Conservation (phyloP, 2,113 vertebrate genomes). For the Phrynosoma platyrhinos region DNA sequence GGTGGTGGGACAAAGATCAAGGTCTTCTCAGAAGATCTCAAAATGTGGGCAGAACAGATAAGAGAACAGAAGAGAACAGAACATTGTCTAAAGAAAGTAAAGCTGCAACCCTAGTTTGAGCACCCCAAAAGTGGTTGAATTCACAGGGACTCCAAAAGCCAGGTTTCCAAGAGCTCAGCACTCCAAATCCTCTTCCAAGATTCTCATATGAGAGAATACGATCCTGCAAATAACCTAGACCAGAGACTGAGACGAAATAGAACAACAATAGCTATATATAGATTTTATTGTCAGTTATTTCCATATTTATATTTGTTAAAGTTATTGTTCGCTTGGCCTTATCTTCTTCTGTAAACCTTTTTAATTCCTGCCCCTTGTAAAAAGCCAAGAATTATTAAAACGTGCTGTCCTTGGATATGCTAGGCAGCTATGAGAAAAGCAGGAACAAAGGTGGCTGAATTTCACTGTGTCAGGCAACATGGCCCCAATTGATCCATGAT, state of each 20-base stretch:
- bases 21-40: too few species aligned
- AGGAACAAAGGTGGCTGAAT: not conserved
- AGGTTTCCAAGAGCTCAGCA: too few species aligned
- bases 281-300: not conserved
- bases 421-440: not conserved
- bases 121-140: not conserved
- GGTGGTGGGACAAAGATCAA: too few species aligned
- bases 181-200: too few species aligned
- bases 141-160: not conserved
- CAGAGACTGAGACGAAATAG: too few species aligned
- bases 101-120: not conserved
- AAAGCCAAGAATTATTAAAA: not conserved
- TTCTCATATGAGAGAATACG: too few species aligned
- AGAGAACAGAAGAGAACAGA: too few species aligned
- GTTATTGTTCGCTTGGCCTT: constrained; percentile 10
- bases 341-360: not conserved
- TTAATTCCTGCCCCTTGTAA: not conserved
- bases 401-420: not conserved
- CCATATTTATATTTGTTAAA: not conserved
- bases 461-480: not conserved
- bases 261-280: not conserved
- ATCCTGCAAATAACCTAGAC: too few species aligned
- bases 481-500: not conserved
- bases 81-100: too few species aligned
- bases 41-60: too few species aligned